Conservation (phyloP, 2,888 invertebrate genomes). For the Parthenolecanium corni region DNA sequence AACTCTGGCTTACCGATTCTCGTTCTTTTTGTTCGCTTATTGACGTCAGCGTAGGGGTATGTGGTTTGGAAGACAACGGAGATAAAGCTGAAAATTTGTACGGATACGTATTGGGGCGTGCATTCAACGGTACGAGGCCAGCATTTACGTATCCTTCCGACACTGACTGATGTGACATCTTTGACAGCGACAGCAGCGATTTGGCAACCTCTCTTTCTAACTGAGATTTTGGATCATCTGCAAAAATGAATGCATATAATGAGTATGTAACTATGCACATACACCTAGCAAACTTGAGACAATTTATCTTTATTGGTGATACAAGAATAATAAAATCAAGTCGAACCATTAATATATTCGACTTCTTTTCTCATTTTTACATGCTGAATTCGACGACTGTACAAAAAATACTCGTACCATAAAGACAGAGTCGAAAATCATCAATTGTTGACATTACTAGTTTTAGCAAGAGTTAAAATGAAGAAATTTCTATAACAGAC, state of each 20-base stretch:
- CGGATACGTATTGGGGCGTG: slow-evolving; percentile 39
- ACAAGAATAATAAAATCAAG: slow-evolving; percentile 1
- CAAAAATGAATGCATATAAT: not conserved
- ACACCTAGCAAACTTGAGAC: too few relatives aligned
- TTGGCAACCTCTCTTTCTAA: slow-evolving; percentile 77
- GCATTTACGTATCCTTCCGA: slow-evolving; percentile 34
- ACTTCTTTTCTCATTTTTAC: too few relatives aligned
- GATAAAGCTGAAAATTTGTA: slow-evolving; percentile 30
- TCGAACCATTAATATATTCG: too few relatives aligned
- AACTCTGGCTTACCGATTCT: slow-evolving; percentile 31
- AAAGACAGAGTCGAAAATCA: too few relatives aligned
- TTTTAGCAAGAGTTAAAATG: too few relatives aligned
- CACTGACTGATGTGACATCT: slow-evolving; percentile 38
- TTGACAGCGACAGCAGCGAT: slow-evolving; percentile 63
- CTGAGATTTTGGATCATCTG: slow-evolving; percentile 37
- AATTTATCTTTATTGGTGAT: not conserved
- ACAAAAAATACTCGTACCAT: too few relatives aligned
- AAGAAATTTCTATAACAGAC: too few relatives aligned
- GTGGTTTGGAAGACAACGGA: slow-evolving; percentile 15
- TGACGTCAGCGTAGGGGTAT: slow-evolving; percentile 33
- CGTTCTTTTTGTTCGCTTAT: slow-evolving; percentile 34
- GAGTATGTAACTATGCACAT: too few relatives aligned
- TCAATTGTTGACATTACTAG: too few relatives aligned
- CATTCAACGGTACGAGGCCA: slow-evolving; percentile 42
- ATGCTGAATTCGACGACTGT: too few relatives aligned